Evolutionary conservation across 2,113 vertebrate species (phyloP), one percentile per base, ranked within the genome.

Genomic region (Aphyosemion australe): DNA sequence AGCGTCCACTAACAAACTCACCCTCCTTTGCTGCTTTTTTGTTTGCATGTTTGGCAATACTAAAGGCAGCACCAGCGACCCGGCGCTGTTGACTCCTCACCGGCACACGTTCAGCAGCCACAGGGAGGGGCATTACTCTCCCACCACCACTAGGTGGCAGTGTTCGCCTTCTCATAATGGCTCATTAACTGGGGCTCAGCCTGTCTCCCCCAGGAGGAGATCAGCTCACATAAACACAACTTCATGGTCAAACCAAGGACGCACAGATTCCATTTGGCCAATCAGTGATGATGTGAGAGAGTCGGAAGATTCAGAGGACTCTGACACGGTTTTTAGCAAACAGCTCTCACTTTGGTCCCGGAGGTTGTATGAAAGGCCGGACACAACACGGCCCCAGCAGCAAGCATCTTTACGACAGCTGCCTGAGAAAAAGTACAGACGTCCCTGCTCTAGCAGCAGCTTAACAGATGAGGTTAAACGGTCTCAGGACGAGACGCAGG

Each of bases 31-130:
- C 75, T 80, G 81, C 90, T 90, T 78, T 89, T 93, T 64, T 91
- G 83, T 92, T 93, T 93, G 90, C 89, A 92, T 93, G 91, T 88
- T 80, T 91, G 84, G 52, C 84, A 69, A 76, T 48, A 74, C 75
- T 82, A 85, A 92, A 94, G 93, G 83, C 70, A 80, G 76, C 62
- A 6, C 55, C 79, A 69, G 66, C 13, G 63, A 77, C 45, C 76
- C 84, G 55, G 65, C 74, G 18, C 72, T 61, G 47, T 60, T 72
- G 5, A 50, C 82, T 18, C 34, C 78, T 61, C 75, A 62, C 31
- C 82, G 73, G 55, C 65, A 74, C 62, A 50, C 73, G 56, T 46
- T 64, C 72, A 15, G 48, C 69, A 60, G 55, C 31, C 61, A 26
- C 15, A 46, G 37, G 55, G 62, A 63, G 60, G 65, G 61, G 58